Base-by-base conservation (phyloP, 2,888 invertebrate genomes). In the Metellina segmentata region DNA sequence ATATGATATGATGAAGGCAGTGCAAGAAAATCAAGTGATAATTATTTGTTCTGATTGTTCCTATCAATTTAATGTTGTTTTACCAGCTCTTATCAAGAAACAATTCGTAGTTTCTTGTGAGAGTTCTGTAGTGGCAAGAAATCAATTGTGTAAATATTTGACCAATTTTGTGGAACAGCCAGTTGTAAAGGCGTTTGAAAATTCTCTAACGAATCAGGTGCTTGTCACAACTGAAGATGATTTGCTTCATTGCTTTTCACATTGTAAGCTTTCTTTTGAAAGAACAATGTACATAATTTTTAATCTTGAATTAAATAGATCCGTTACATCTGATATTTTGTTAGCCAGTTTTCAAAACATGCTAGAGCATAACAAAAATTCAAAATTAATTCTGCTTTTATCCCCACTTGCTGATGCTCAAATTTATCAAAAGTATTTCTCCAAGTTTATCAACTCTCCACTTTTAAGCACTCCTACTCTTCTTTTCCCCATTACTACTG, bases 321-420 rank as follows among this genome's bases (percentile, higher is more conserved):
- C 92, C 9, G 61, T 92, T 20, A 74, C 19, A 19, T 51, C 72
- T 16, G 92, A 92, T 72, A 52, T 92, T 89, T 71, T 89, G 48
- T 74, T 92, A 48, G 75, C 89, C n/a, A 61, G 53, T 34, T 51
- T 92, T 34, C 19, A 11, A 0, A 85, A 89, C 16, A 81, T 88
- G 61, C 20, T 88, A 7, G 74, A 69, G 16, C 19, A 52, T 19
- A 88, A 81, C 51, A 74, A 81, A 71, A 9, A 53, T 52, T 79
- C 81, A 6, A 88, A 75, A 49, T 61, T 88, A 51, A 51, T 88
- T 72, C 48, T 88, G 20, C 16, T 88, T n/a, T 20, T 75, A 53
- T 74, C 81, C 11, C 69, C 81, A 34, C 13, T 48, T 75, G 49
- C 81, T 11, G 69, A 81, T 69, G n/a, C 69, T 6, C 34, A 34